These are phyloP conservation scores for Ormyrus nitidulus DNA, from an alignment of 2,888 invertebrate species.

Conservation along the genomic window DNA sequence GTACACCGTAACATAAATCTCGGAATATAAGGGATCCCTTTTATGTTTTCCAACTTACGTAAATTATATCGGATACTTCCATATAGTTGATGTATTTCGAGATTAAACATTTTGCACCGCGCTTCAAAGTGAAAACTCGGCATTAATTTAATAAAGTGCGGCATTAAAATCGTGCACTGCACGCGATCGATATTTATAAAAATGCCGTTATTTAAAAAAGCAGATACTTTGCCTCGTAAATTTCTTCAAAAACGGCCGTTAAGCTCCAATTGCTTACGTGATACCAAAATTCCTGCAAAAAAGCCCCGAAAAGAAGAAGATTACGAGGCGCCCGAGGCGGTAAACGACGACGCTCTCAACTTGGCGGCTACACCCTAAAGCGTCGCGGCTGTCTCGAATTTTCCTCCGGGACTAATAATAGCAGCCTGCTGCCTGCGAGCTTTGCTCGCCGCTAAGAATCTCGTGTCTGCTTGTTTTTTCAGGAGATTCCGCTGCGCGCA, in stretches of 20 bases:
- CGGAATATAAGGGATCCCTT: no score
- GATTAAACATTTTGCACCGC: no score
- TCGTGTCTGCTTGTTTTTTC: conserved; percentile 4
- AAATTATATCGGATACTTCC: no score
- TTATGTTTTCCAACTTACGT: no score
- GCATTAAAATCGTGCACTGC: background rate
- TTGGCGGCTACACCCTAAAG: conserved; percentile 38
- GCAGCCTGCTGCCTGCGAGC: background rate
- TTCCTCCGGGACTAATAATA: conserved; percentile 58
- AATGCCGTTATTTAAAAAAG: background rate
- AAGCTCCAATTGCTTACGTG: no score
- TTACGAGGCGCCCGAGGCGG: background rate
- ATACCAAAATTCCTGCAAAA: no score
- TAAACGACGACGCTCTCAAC: conserved; percentile 29
- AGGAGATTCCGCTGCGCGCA: background rate
- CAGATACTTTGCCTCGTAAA: no score
- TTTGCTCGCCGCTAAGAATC: conserved; percentile 15
- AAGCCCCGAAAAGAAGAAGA: conserved; percentile 2
- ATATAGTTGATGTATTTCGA: no score
- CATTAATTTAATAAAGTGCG: no score
- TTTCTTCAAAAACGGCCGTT: no score
- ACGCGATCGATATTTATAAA: background rate
- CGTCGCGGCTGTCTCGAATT: conserved; percentile 59
- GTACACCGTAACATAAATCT: no score
- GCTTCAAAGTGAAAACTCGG: no score